Conservation (phyloP, 2,888 invertebrate genomes). For the Venusia cambrica region DNA sequence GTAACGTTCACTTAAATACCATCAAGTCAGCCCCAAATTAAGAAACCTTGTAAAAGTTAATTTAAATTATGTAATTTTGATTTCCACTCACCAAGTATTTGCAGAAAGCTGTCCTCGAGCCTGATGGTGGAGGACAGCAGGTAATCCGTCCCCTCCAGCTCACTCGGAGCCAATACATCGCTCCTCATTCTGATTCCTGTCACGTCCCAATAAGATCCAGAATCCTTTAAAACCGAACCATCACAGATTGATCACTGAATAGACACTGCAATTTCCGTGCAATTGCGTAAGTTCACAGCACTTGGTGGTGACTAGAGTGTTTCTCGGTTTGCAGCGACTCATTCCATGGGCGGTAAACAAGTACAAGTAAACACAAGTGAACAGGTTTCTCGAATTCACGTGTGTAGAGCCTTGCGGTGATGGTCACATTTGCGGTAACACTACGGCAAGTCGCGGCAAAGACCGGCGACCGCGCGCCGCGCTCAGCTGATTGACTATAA, state of each 20-base stretch:
- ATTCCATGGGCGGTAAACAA: constrained; percentile 51
- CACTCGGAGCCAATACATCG: constrained; percentile 75
- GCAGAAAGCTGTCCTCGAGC: constrained; percentile 82
- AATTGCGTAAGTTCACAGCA: constrained; percentile 25
- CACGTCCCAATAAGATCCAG: constrained; percentile 41
- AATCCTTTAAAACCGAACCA: constrained; percentile 35
- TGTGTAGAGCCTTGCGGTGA: constrained; percentile 32
- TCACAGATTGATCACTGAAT: constrained; percentile 25
- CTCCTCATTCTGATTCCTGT: constrained; percentile 66
- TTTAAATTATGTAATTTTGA: background rate
- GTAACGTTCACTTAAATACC: too few species aligned
- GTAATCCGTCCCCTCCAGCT: constrained; percentile 83
- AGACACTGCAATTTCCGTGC: constrained; percentile 32
- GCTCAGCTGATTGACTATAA: constrained; percentile 77
- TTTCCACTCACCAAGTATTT: constrained; percentile 80
- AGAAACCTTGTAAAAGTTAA: too few species aligned
- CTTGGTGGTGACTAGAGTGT: constrained; percentile 13
- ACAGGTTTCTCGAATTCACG: constrained; percentile 54
- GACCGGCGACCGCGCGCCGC: constrained; percentile 32
- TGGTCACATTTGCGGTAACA: constrained; percentile 28
- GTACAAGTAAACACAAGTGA: too few species aligned
- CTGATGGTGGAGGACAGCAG: constrained; percentile 83
- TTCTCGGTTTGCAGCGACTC: constrained; percentile 36
- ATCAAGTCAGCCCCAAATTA: too few species aligned
- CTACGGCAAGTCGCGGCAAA: constrained; percentile 15